Base-by-base conservation (phyloP, 2,797 vertebrate species). In the Enteromius fasciolatus region DNA sequence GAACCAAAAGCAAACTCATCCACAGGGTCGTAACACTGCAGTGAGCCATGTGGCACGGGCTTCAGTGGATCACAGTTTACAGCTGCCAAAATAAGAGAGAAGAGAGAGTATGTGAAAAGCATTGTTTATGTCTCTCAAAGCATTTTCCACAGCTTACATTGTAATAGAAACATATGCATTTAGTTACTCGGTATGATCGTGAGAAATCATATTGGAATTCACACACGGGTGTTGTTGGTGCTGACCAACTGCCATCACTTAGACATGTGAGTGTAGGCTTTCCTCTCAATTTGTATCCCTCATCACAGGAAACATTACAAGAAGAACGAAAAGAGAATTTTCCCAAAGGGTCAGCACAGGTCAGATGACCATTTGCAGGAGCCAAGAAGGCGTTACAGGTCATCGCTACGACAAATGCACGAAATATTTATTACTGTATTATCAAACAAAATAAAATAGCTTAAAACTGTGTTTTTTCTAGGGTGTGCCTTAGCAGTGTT, bases 241-340 rank as follows among this genome's bases (percentile, higher is more conserved):
- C 84, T 81, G 85, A 89, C 93, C 93, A 93, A 0, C 77, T 76
- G 59, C 88, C 87, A 0, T 82, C 88, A 9, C 88, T 83, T 54
- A 87, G 83, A 81, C 92, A 94, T 70, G 76, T 67, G 81, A 92
- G 68, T 6, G 76, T 69, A 82, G 80, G 52, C n/a, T 89, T 81
- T 78, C 88, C 90, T 0, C 25, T 87, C 39, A 92, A 80, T 73
- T 31, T 50, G 89, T 89, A 89, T 52, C 91, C 91, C 67, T 92
- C 88, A 70, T 86, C 82, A 85, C 92, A 93, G 80, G 70, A 88
- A 84, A 93, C 87, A 66, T 77, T 39, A 70, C 92, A 93, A 25
- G 1, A 28, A 0, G 91, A 91, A 72, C 1, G 10, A 48, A 46
- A 44, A 15, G 66, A 31, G 25, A 79, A 91, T 61, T 87, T 80